Evolutionary conservation across 2,888 invertebrate genomes (phyloP).

Genomic region (Polymixis lichenea): DNA sequence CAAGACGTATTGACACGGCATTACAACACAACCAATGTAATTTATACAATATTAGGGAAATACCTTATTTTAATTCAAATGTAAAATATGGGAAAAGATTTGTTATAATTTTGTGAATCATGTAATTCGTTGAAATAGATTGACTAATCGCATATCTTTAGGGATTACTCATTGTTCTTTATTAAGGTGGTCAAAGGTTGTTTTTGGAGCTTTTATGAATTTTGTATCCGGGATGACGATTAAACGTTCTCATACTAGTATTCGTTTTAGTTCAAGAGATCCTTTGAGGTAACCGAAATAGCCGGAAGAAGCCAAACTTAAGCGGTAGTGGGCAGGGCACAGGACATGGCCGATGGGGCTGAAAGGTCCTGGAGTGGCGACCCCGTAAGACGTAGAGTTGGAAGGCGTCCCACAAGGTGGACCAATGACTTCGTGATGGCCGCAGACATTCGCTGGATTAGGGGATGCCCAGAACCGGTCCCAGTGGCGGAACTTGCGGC

Average conservation of each 20-base stretch:
- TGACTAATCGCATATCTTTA: constrained; percentile 32
- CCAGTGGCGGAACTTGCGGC: no score
- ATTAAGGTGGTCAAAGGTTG: background rate
- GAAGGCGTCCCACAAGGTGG: no score
- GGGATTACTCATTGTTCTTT: constrained; percentile 39
- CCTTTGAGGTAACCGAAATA: no score
- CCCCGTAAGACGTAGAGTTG: no score
- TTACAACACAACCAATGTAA: constrained; percentile 66
- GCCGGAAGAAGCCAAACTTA: no score
- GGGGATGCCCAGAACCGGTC: no score
- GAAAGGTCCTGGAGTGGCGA: no score
- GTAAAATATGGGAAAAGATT: constrained; percentile 30
- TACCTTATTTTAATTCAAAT: constrained; percentile 23
- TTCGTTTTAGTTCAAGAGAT: no score
- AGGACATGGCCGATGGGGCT: no score
- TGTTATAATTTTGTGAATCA: constrained; percentile 35
- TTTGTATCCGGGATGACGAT: constrained; percentile 35
- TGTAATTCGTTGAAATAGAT: constrained; percentile 32
- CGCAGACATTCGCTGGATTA: no score
- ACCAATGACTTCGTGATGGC: no score
- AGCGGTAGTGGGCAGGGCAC: no score
- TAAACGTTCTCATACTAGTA: background rate
- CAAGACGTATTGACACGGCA: constrained; percentile 66
- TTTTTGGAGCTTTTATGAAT: background rate
- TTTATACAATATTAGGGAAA: constrained; percentile 67